Evolutionary conservation across 2,888 invertebrate species (phyloP).

Genomic region (Pandemis heparana): DNA sequence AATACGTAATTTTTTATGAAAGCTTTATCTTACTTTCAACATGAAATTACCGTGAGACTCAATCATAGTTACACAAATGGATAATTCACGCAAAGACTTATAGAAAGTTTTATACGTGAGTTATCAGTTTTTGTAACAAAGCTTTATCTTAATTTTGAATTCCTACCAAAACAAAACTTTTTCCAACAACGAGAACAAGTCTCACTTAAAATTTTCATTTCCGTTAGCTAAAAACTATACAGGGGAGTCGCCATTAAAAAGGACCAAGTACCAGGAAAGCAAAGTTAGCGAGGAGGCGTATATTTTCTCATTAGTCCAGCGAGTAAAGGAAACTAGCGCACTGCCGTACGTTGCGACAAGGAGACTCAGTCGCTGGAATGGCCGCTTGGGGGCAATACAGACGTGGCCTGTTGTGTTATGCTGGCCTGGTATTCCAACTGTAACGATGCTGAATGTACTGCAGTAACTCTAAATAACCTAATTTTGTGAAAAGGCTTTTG

Average conservation of each 20-base stretch:
- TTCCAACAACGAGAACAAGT: slow-evolving; percentile 19
- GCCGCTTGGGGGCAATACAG: slow-evolving; percentile 33
- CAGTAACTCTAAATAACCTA: slow-evolving; percentile 41
- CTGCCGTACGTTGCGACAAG: slow-evolving; percentile 32
- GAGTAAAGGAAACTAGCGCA: slow-evolving; percentile 60
- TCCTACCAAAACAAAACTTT: slow-evolving; percentile 15
- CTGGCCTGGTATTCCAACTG: slow-evolving; percentile 30
- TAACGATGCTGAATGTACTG: slow-evolving; percentile 39
- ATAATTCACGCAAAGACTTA: too few relatives aligned
- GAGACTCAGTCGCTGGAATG: slow-evolving; percentile 40
- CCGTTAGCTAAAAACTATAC: slow-evolving; percentile 41
- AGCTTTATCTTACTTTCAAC: not conserved
- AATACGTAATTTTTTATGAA: too few relatives aligned
- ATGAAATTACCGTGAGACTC: too few relatives aligned
- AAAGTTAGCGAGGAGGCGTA: slow-evolving; percentile 59
- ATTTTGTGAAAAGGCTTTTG: slow-evolving; percentile 32
- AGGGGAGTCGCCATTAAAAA: slow-evolving; percentile 59
- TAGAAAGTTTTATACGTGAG: too few relatives aligned
- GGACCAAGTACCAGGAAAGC: slow-evolving; percentile 63
- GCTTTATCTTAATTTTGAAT: slow-evolving; percentile 1
- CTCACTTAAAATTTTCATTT: slow-evolving; percentile 37
- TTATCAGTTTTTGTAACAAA: too few relatives aligned
- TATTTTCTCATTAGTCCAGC: slow-evolving; percentile 76
- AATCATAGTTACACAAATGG: too few relatives aligned
- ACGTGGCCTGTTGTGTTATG: slow-evolving; percentile 39